Base-by-base conservation (phyloP, 2,113 vertebrate species). In the Rhinolophus sinicus region DNA sequence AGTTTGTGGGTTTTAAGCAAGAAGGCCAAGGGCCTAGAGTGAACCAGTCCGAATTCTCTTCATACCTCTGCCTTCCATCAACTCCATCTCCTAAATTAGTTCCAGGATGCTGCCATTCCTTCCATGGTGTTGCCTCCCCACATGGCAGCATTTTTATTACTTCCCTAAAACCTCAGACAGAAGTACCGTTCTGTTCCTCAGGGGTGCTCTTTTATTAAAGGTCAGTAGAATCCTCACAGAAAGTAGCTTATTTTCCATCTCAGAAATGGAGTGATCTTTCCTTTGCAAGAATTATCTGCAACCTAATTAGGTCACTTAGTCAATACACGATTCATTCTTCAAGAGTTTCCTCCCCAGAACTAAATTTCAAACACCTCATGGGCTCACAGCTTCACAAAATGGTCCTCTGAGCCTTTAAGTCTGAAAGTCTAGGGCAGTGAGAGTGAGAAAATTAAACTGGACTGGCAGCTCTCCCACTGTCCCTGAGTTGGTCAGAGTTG, bases 21-120 rank as follows among this genome's bases (percentile, higher is more conserved):
- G 98, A 97, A 76, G 0, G 86, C 96, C 95, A 97, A 97, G 70
- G 95, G 90, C 97, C 97, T 97, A 24, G 93, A 90, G 85, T 95
- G 93, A 96, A 97, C 96, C 97, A 77, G 95, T 97, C 76, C 93
- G 97, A 98, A 98, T 97, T 98, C 96, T 98, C 98, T 88, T 97
- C 96, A 94, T 98, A 96, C 96, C 97, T 98, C 98, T 95, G 95
- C 96, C 97, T 92, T 98, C 98, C 95, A 96, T 97, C 97, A 97
- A 97, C 97, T 94, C 96, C 96, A 97, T 97, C 97, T 98, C 94
- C 97, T 98, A 98, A 98, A 98, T 98, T 97, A 98, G 97, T 97
- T 98, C 97, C 98, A 97, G 98, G 98, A 96, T 97, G 97, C 98
- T 98, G 98, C 98, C 97, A 96, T 98, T 98, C 97, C 96, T 98